Evolutionary conservation across 2,888 invertebrate species (phyloP).

Genomic region (Aethes cnicana): DNA sequence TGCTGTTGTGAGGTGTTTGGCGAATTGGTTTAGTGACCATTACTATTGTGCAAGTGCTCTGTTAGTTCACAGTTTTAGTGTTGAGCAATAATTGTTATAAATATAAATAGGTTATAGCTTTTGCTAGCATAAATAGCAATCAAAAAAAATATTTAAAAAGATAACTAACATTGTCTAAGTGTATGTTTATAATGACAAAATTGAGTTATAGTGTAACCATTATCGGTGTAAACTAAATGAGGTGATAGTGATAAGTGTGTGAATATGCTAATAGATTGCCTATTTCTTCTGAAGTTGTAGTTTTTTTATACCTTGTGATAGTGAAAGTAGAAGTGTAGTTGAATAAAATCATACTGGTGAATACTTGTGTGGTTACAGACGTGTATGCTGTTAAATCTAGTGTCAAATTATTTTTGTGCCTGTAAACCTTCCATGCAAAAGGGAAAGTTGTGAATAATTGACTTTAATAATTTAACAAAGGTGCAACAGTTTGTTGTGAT

Average conservation of each 20-base stretch:
- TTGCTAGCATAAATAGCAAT: slow-evolving; percentile 51
- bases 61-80: slow-evolving; percentile 63
- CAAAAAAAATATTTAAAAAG: slow-evolving; percentile 32
- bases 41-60: slow-evolving; percentile 66
- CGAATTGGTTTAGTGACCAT: slow-evolving; percentile 54
- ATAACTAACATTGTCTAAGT: slow-evolving; percentile 46
- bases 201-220: slow-evolving; percentile 62
- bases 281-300: slow-evolving; percentile 71
- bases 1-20: slow-evolving; percentile 70
- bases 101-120: slow-evolving; percentile 49
- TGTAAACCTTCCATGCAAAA: not conserved
- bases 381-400: slow-evolving; percentile 14
- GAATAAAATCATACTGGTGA: slow-evolving; percentile 12
- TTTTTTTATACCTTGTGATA: slow-evolving; percentile 78
- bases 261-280: slow-evolving; percentile 69
- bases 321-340: slow-evolving; percentile 56
- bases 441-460: slow-evolving; percentile 12
- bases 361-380: slow-evolving; percentile 16
- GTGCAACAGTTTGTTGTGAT: slow-evolving; percentile 27
- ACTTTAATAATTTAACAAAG: slow-evolving; percentile 13
- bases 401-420: slow-evolving; percentile 14
- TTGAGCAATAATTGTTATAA: slow-evolving; percentile 60
- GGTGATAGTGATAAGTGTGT: slow-evolving; percentile 79
- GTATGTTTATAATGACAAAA: slow-evolving; percentile 47
- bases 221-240: slow-evolving; percentile 75